phyloP scores from a whole-genome alignment of 2,113 vertebrate genomes.

The Cynoglossus semilaevis region DNA sequence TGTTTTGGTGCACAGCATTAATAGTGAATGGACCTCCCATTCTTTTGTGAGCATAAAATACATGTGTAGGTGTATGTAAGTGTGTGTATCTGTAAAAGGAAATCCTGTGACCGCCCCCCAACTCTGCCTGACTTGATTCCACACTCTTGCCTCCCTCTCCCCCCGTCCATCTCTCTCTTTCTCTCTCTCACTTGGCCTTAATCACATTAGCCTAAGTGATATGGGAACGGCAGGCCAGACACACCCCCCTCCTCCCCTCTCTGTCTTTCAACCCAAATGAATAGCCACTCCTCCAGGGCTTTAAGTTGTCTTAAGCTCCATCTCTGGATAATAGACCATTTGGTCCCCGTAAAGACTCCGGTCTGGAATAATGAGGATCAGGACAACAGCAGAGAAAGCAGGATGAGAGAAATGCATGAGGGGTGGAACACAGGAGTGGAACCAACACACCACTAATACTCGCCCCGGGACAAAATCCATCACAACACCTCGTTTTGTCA shows the following conservation, averaged over 20 bases:
- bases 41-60: slow-evolving; percentile 19
- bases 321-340: slow-evolving; percentile 66
- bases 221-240: slow-evolving; percentile 70
- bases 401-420: slow-evolving; percentile 49
- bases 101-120: slow-evolving; percentile 45
- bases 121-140: slow-evolving; percentile 52
- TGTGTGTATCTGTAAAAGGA: slow-evolving; percentile 34
- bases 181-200: slow-evolving; percentile 41
- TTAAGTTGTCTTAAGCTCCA: slow-evolving; percentile 72
- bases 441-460: slow-evolving; percentile 48
- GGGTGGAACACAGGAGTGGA: slow-evolving; percentile 49
- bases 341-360: slow-evolving; percentile 52
- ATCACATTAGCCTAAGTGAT: slow-evolving; percentile 78
- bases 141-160: slow-evolving; percentile 20
- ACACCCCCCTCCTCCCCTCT: slow-evolving; percentile 58
- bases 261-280: slow-evolving; percentile 63
- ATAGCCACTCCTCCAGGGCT: slow-evolving; percentile 65
- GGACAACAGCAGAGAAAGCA: slow-evolving; percentile 54
- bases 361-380: slow-evolving; percentile 72
- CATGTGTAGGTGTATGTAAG: slow-evolving; percentile 7
- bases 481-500: slow-evolving; percentile 58
- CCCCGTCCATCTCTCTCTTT: background rate
- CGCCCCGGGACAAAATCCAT: slow-evolving; percentile 45
- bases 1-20: slow-evolving; percentile 25
- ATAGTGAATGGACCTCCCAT: slow-evolving; percentile 5